Evolutionary conservation across 1,140 invertebrate genomes (phyloP), one percentile per base, ranked within the genome.

Genomic region (Pseudobourletiella spinata): DNA sequence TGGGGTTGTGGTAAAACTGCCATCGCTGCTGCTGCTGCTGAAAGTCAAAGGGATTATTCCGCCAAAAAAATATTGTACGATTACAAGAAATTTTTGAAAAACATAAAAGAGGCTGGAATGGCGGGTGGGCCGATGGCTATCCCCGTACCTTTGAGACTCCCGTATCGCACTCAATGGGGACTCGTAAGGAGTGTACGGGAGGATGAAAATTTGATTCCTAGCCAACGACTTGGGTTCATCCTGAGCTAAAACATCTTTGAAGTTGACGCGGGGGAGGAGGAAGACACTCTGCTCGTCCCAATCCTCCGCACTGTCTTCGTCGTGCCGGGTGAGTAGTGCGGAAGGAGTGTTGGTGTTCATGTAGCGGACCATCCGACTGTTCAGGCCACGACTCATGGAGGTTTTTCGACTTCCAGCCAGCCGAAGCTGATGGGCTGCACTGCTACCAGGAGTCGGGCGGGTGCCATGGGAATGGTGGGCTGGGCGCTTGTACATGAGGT

Each of bases 231-330:
- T 22, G 39, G 22, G 3, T 6, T 3, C 14, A 26, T 25, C 6
- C 8, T 52, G 52, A 25, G 29, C 39, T n/a, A 55, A 8, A 35
- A 55, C 52, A 35, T 55, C 52, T 20, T 35, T 29, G 32, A 55
- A 55, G 11, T 32, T 6, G 4, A 35, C 26, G 30, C 20, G 30
- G n/a, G 52, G 52, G 20, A 55, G 32, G 20, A 55, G 25, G 39
- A 55, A 55, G 6, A 52, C 26, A 24, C 16, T 22, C n/a, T 39
- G 22, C 3, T n/a, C n/a, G n/a, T 52, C 50, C 50, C n/a, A 3
- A 26, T 52, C 50, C 11, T 24, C 22, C 3, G 11, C 26, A 52
- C 22, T 29, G 3, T 52, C 50, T 26, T 52, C 26, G 22, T 52
- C 50, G 29, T 52, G 24, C 11, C 50, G 3, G n/a, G 6, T 8